phyloP scores from a whole-genome alignment of 1,140 invertebrate genomes.

The Aricia agestis region DNA sequence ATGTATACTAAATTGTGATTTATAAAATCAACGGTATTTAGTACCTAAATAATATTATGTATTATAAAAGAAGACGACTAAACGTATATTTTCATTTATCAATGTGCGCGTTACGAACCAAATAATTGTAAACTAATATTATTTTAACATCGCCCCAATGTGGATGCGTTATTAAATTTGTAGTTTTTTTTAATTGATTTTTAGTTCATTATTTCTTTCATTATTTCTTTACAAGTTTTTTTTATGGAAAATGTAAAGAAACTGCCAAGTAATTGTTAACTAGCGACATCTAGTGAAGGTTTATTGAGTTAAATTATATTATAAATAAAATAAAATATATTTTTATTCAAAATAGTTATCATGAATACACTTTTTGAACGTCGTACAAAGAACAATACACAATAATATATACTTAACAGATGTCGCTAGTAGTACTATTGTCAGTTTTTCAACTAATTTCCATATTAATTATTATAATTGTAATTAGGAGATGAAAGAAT shows the following conservation, averaged over 20 bases:
- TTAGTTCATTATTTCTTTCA: background rate
- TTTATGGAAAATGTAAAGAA: background rate
- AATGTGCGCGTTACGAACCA: background rate
- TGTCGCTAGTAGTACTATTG: background rate
- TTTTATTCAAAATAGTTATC: no score
- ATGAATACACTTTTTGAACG: no score
- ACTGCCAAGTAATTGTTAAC: background rate
- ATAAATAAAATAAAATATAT: no score
- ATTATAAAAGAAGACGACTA: background rate
- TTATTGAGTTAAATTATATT: background rate
- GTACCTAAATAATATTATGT: background rate
- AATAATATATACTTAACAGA: no score
- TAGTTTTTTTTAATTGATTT: background rate
- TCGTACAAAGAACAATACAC: no score
- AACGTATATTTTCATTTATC: background rate
- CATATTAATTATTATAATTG: background rate
- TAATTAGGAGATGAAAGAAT: background rate
- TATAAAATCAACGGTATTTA: constrained; percentile 8
- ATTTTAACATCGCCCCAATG: background rate
- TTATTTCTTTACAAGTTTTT: background rate
- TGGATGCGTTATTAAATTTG: background rate
- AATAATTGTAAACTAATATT: background rate
- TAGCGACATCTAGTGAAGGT: background rate
- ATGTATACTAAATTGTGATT: constrained; percentile 16
- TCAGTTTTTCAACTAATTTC: background rate